Base-by-base conservation (phyloP, 2,888 invertebrate genomes). In the Meandrusa payeni region DNA sequence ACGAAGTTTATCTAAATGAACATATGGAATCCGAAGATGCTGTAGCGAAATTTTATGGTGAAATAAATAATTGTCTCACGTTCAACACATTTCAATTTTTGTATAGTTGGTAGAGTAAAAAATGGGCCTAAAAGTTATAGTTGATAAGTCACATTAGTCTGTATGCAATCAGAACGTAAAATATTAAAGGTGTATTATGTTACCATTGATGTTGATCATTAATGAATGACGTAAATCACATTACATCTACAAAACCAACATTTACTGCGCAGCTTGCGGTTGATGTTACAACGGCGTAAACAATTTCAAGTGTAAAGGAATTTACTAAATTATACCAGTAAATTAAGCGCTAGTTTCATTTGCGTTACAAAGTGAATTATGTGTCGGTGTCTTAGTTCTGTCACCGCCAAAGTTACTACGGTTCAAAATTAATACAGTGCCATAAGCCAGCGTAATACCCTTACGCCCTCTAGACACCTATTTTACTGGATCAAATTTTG, bases 341-440 rank as follows among this genome's bases (percentile, higher is more conserved):
- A 86, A 87, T 87, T 87, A 82, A 83, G 69, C 83, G 76, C 66
- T 77, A 85, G 80, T 82, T 85, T 86, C 85, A 87, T 87, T 86
- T 86, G 83, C 74, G 79, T 82, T 77, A 81, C 82, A 71, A 75
- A 76, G 83, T 87, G 85, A 86, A 76, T 86, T 86, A 87, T 87
- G 86, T 74, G 76, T 76, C 71, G 79, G 81, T 86, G 85, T 87
- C 87, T 86, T 85, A 85, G 85, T 82, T 85, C 86, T 86, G 86
- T 87, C 87, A 85, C 85, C 85, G 69, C 77, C 75, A 77, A 86
- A 86, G 77, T 86, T 85, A 87, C 86, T 79, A 83, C 82, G 86
- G 86, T 86, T 85, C 85, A 86, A 85, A 87, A 87, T 87, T 86
- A 86, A 87, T 87, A 86, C 86, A 85, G 75, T 79, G 76, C 85